Evolutionary conservation across 2,797 vertebrate species (phyloP), one percentile per base, ranked within the genome.

Genomic region (Alca torda): DNA sequence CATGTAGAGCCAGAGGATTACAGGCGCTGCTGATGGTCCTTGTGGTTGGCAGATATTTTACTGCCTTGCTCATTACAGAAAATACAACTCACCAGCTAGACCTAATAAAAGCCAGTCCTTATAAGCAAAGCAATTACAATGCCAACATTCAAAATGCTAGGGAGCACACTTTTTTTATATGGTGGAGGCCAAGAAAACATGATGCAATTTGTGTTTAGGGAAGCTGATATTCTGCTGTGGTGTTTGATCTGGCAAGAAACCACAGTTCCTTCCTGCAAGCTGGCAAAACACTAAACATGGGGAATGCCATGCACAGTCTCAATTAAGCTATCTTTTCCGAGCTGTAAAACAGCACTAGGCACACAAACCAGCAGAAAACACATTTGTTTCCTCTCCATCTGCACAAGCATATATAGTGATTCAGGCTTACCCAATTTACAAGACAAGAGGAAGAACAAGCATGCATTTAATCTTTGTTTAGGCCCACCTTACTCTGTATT

Each of bases 301-400:
- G 90, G 86, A 85, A 84, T 88, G 89, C 82, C 54, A 73, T 28
- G 73, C 90, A 68, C 67, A 96, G 67, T 19, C 78, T 86, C 84
- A 97, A 96, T 97, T 95, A 95, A 95, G 68, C 74, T 93, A 78
- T 96, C 85, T 89, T 95, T 90, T 89, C 72, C 30, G 30, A 95
- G 80, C 53, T 97, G 39, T 87, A 87, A 91, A 96, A 89, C 88
- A 90, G 83, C 86, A 89, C 70, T 30, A 91, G 74, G 65, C 72
- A 95, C 76, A 88, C 65, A 91, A 72, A 90, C 20, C 79, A 95
- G 61, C 35, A 96, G 68, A 96, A 94, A 65, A 78, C 70, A 79
- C 61, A 77, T 61, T 88, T 86, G 25, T 91, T 95, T 94, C 88
- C 84, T 88, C 50, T 89, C 84, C 68, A 43, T 83, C 81, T 96